phyloP scores from a whole-genome alignment of 2,113 vertebrate species.

The Rhodinocichla rosea region DNA sequence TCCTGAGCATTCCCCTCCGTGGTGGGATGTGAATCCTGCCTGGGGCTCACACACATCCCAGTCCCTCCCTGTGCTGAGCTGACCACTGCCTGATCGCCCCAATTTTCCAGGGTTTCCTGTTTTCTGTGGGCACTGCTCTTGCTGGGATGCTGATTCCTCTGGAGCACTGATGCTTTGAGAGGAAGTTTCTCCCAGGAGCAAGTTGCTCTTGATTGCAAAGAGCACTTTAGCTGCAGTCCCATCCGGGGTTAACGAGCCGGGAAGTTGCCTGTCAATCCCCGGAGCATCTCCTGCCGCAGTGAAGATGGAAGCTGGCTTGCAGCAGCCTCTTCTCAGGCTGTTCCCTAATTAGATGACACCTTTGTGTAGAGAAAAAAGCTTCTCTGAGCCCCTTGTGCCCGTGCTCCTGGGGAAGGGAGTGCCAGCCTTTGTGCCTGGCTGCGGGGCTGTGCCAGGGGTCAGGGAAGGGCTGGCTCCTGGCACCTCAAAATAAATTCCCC shows the following conservation, averaged over 20 bases:
- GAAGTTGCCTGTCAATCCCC: not conserved
- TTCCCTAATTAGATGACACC: not conserved
- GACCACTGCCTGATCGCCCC: not conserved
- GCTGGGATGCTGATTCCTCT: not conserved
- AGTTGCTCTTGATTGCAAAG: not conserved
- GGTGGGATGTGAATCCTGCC: not conserved
- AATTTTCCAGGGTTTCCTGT: fast-evolving
- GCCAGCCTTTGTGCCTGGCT: not conserved
- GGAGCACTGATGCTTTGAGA: not conserved
- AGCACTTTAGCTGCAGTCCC: not conserved
- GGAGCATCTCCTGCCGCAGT: not conserved
- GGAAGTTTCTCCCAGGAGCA: not conserved
- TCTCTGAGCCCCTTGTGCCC: not conserved
- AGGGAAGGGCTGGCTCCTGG: not conserved
- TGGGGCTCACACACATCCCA: fast-evolving
- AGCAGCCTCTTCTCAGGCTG: not conserved
- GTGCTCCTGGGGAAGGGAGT: not conserved
- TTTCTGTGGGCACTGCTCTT: not conserved
- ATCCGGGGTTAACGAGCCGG: not conserved
- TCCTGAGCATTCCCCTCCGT: fast-evolving
- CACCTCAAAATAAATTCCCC: not conserved
- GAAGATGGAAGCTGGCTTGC: not conserved
- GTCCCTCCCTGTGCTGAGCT: not conserved
- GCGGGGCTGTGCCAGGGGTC: fast-evolving
- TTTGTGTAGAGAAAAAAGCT: not conserved